Conservation (phyloP, 2,888 invertebrate genomes). For the Folsomia candida region DNA sequence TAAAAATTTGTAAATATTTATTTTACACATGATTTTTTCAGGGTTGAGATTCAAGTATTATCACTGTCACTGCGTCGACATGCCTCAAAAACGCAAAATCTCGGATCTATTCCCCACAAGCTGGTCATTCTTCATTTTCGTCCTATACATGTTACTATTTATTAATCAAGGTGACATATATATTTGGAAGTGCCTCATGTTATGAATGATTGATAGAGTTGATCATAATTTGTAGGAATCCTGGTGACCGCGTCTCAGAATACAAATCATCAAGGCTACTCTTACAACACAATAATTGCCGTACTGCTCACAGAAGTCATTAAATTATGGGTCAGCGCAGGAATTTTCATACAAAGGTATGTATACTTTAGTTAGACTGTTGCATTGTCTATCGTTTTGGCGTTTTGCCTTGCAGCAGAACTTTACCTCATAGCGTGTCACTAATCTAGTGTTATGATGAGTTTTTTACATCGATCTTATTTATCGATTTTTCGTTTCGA, state of each 20-base stretch:
- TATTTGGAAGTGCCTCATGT: too few relatives aligned
- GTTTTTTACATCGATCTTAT: too few relatives aligned
- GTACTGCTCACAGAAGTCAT: slow-evolving; percentile 83
- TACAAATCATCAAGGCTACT: slow-evolving; percentile 72
- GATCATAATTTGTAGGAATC: slow-evolving; percentile 65
- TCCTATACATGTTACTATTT: slow-evolving; percentile 81
- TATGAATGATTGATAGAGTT: neutral
- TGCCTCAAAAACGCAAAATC: slow-evolving; percentile 24
- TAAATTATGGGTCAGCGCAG: slow-evolving; percentile 71
- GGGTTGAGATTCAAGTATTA: too few relatives aligned
- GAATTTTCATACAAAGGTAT: slow-evolving; percentile 60
- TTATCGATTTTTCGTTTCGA: too few relatives aligned
- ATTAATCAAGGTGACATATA: slow-evolving; percentile 87
- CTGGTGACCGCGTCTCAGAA: slow-evolving; percentile 83
- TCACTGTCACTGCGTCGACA: neutral
- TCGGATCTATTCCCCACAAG: slow-evolving; percentile 79
- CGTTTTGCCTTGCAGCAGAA: too few relatives aligned
- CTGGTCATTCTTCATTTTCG: slow-evolving; percentile 75
- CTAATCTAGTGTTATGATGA: neutral
- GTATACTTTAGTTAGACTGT: slow-evolving; percentile 23
- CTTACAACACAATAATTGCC: slow-evolving; percentile 82
- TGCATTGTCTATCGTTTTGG: too few relatives aligned
- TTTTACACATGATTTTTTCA: too few relatives aligned
- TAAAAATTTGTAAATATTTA: too few relatives aligned
- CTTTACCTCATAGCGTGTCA: neutral